Evolutionary conservation across 2,113 vertebrate genomes (phyloP), one percentile per base, ranked within the genome.

Genomic region (Halcyon senegalensis): DNA sequence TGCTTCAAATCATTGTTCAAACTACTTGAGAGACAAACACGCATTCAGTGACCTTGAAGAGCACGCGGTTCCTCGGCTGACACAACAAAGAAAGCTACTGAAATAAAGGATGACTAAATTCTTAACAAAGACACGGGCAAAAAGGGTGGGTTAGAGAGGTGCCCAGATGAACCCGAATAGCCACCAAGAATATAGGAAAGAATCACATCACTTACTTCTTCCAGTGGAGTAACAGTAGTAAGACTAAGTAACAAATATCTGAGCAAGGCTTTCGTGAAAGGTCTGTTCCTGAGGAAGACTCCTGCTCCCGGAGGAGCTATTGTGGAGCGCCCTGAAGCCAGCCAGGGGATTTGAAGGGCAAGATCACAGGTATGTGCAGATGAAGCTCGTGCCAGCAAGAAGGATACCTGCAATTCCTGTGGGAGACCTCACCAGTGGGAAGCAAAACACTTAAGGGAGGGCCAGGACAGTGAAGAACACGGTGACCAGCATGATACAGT

Each of bases 21-120:
- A 66, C 76, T 43, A 51, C 94, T 97, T 96, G 92, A 95, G 94
- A 97, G 97, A 91, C 83, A 97, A 97, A 93, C 93, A 91, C 4
- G 23, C 77, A 90, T 94, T 94, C 89, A 58, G 75, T 96, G 96
- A 96, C 97, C 96, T 97, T 97, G 97, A 96, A 95, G 90, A 97
- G 91, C 84, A 75, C 62, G 92, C 16, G 6, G 93, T 90, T 96
- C 90, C 95, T 94, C 31, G 14, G 84, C 94, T 97, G 96, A 89
- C 1, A 4, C 15, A 60, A 91, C 88, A 96, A 73, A 97, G 95
- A 97, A 96, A 97, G 94, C 85, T 94, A 79, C 79, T 84, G 94
- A 94, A 95, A 95, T 91, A 96, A 97, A 74, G 18, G 6, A 46
- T 69, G 37, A 55, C 41, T 35, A 89, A 88, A 93, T 93, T 90